Base-by-base conservation (phyloP, 2,797 vertebrate species). In the Tenualosa thibaudeaui region DNA sequence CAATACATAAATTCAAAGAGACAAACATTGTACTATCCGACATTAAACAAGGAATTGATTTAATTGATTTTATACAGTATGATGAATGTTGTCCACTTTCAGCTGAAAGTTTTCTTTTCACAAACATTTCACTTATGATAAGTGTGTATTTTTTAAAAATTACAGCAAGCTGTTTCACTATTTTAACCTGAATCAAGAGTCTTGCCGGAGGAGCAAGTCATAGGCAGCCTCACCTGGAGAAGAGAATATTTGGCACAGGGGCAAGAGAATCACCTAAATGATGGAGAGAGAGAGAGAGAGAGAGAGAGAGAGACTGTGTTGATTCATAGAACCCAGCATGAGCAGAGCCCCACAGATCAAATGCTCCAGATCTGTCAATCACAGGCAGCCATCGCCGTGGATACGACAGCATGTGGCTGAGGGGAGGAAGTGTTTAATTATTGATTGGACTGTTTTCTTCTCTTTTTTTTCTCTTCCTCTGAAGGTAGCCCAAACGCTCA, bases 291-390 rank as follows among this genome's bases (percentile, higher is more conserved):
- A 84, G 60, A 84, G 6, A 83, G 81, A 19, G 53, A 86, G 81
- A 89, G 87, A 88, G 89, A 56, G 83, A 84, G 75, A 71, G 71
- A 46, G 71, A 7, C 37, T 78, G 15, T 43, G 71, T 78, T 78
- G 71, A 46, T 78, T 82, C 43, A 75, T 24, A 82, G 17, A 37
- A 51, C 46, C 51, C 53, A 75, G 53, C 84, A 83, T 83, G 84
- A 85, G 83, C 84, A 85, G 85, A 91, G 88, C 84, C 86, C 78
- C 9, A 83, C 89, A 86, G 87, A 93, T 94, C 93, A 94, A 94
- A 93, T 90, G 93, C 90, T 93, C 93, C 90, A 92, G 88, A 95
- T 94, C 90, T 93, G 94, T 94, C 95, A 94, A 87, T 95, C 94
- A 95, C 90, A 93, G 90, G 88, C 90, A 51, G 87, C 91, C 90